Base-by-base conservation (phyloP, 2,113 vertebrate species). In the Hippocampus guttulatus region DNA sequence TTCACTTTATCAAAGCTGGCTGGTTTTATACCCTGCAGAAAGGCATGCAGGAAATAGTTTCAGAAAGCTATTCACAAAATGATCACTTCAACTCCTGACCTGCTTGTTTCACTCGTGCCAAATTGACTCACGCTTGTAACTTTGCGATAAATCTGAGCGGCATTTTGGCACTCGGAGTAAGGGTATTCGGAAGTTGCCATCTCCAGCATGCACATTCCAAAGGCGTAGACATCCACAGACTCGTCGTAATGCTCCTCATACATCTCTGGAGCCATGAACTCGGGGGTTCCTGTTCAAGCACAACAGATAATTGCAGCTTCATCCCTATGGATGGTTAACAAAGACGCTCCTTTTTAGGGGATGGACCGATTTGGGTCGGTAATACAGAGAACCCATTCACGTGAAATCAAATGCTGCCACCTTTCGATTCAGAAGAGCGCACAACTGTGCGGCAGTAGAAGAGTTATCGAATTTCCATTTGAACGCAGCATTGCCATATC, bases 191-290 rank as follows among this genome's bases (percentile, higher is more conserved):
- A 97, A 41, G 95, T 97, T 60, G 95, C 95, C 95, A 97, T 97
- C 89, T 97, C 95, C 79, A 97, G 80, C 95, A 97, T 95, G 84
- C 95, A 97, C 95, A 97, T 97, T 75, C 95, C 95, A 89, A 97
- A 97, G 81, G 95, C 95, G 73, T 97, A 97, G 70, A 96, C 95
- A 64, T 97, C 95, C 69, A 97, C 95, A 38, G 94, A 96, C 83
- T 97, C 95, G 54, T 97, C 95, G 16, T 97, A 97, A 85, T 96
- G 95, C 63, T 97, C 95, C 84, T 97, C 95, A 65, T 97, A 96
- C 95, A 97, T 98, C 88, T 96, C 95, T 55, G 95, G 95, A 69
- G 95, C 95, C 96, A 96, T 97, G 87, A 97, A 97, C 83, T 97
- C 95, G 1, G 96, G 96, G 38, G 96, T 96, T 61, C 96, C 96